A percentile compares a stretch with the other conserved stretches of the same genome.
Conservation (phyloP, 2,888 invertebrate genomes). For the Aleiodes testaceus region DNA sequence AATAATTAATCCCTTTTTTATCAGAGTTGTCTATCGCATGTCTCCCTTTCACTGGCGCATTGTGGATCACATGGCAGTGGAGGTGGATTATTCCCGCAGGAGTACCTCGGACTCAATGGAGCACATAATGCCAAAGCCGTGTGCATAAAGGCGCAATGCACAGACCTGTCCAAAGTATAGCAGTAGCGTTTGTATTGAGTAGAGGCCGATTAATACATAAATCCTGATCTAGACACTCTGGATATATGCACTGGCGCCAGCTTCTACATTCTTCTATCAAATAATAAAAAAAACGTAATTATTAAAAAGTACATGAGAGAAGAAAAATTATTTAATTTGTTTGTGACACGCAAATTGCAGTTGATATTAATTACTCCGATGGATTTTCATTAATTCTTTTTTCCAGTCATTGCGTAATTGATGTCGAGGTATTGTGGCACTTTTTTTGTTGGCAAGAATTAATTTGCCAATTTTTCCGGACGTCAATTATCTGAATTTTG, state of each 20-base stretch:
- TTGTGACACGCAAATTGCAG: conserved; percentile 13
- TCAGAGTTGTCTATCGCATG: conserved; percentile 4
- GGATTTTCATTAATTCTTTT: background rate
- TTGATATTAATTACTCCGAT: background rate
- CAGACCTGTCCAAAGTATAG: conserved; percentile 25
- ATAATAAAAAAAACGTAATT: conserved; percentile 3
- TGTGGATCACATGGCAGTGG: background rate
- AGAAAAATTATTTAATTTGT: conserved; percentile 10
- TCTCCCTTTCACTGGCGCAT: conserved; percentile 34
- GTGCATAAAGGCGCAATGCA: background rate
- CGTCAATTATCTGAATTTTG: no score
- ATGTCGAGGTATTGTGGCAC: no score
- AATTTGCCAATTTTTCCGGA: no score
- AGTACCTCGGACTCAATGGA: conserved; percentile 19
- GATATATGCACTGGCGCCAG: conserved; percentile 57
- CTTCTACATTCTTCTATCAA: conserved; percentile 48
- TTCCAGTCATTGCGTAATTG: background rate
- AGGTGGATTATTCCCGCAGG: conserved; percentile 37
- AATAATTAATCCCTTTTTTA: background rate
- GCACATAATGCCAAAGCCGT: conserved; percentile 28
- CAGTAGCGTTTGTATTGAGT: conserved; percentile 16
- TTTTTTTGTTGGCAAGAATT: no score
- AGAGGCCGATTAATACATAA: conserved; percentile 43
- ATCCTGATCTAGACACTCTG: conserved; percentile 38
- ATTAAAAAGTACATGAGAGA: no score